Evolutionary conservation across 2,888 invertebrate genomes (phyloP), one percentile per base, ranked within the genome.

Genomic region (Eulithis prunata): DNA sequence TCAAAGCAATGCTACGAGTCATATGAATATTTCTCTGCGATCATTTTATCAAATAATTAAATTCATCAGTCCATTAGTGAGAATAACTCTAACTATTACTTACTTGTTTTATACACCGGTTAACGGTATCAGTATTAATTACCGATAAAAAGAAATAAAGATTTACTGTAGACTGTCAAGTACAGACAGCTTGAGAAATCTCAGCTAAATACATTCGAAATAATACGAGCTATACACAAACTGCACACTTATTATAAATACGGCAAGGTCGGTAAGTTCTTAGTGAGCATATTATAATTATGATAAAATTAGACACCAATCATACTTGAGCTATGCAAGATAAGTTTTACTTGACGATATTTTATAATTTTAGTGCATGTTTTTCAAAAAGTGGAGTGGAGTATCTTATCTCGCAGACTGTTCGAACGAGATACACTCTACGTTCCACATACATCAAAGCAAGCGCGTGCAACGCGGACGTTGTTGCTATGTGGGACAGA

Each of bases 401-500:
- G 28, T 32, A 52, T 32, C 5, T 51, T 45, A 54, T 21, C 52
- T 43, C 32, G 21, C 38, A 41, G 52, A 68, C 49, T 60, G 63
- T 57, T 49, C 46, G 56, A 53, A 59, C 49, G 52, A 43, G 57
- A 54, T 41, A 41, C 47, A 49, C 43, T 43, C 67, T 12, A n/a
- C 55, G 64, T 55, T 54, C 64, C 57, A 68, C 68, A 68, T 68
- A 64, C 61, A 69, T 69, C 65, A 69, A 69, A 69, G 65, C 43
- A 47, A 57, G 62, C 65, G 65, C 59, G 38, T 47, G 68, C 82
- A 83, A 84, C 85, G 84, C 81, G 87, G 83, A 87, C 86, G 79
- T 86, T 76, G 80, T 75, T 75, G 76, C 76, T 79, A 84, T 81
- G 84, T 87, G 75, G 87, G 78, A 78, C 86, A 79, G 77, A 68